Conservation (phyloP, 2,113 vertebrate genomes). For the Odocoileus hemionus region DNA sequence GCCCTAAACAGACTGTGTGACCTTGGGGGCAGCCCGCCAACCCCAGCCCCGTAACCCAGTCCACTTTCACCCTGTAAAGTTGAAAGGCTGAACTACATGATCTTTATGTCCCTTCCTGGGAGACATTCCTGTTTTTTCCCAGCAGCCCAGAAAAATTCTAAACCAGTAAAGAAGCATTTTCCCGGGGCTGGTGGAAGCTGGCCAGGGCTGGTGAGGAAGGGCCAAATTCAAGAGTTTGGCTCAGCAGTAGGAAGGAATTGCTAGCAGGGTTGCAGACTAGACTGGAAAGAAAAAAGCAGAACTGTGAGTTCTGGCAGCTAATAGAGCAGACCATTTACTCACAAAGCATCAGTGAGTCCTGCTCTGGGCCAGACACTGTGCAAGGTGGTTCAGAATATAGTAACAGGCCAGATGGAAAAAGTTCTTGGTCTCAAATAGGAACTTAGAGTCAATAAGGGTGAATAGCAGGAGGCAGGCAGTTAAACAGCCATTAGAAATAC, state of each 20-base stretch:
- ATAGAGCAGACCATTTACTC: neutral
- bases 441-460: neutral
- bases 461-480: neutral
- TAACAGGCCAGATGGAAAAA: neutral
- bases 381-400: neutral
- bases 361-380: neutral
- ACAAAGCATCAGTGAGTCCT: neutral
- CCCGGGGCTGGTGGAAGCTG: neutral
- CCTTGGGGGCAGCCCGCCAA: neutral
- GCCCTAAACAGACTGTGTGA: neutral
- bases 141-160: neutral
- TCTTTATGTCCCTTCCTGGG: neutral
- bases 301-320: neutral
- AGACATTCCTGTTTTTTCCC: neutral
- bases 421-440: neutral
- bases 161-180: neutral
- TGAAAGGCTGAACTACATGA: neutral
- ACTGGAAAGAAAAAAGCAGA: neutral
- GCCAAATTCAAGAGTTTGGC: neutral
- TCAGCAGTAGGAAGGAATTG: neutral
- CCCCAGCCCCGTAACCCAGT: accelerated
- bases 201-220: neutral
- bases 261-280: neutral
- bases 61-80: neutral
- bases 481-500: neutral